These are phyloP conservation scores for Andrena praecox DNA, from an alignment of 2,888 invertebrate species.

Conservation along the genomic window DNA sequence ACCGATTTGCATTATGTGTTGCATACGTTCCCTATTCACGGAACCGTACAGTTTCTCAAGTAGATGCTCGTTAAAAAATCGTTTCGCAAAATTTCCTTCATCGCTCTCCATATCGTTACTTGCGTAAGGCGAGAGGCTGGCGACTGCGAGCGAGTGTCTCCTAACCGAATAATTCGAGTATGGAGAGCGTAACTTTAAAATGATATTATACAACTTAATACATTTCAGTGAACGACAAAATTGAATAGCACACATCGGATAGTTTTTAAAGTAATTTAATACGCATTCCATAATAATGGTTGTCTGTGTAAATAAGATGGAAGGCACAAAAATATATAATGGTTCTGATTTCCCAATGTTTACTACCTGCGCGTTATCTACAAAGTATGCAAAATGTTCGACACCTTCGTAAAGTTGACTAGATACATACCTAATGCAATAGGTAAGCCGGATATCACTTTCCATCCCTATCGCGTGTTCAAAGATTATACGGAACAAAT, in stretches of 20 bases:
- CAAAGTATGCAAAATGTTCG: conserved; percentile 63
- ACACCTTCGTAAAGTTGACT: conserved; percentile 54
- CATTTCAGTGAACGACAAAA: conserved; percentile 13
- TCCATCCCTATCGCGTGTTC: conserved; percentile 28
- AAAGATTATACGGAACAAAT: conserved; percentile 17
- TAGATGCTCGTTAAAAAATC: conserved; percentile 22
- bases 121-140: background rate
- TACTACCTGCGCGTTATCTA: conserved; percentile 66
- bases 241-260: conserved; percentile 11
- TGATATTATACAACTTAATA: conserved; percentile 19
- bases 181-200: conserved; percentile 35
- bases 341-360: conserved; percentile 40
- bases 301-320: conserved; percentile 43
- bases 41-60: conserved; percentile 29
- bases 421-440: conserved; percentile 59
- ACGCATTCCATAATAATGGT: background rate
- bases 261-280: conserved; percentile 23
- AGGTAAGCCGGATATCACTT: conserved; percentile 50
- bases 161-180: background rate
- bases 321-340: conserved; percentile 48
- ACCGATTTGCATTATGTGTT: conserved; percentile 25
- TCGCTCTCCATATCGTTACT: conserved; percentile 30
- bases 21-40: conserved; percentile 25
- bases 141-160: background rate
- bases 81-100: conserved; percentile 18